These are phyloP conservation scores for Heliconius eleuchia DNA, from an alignment of 1,140 invertebrate species.

Conservation along the genomic window DNA sequence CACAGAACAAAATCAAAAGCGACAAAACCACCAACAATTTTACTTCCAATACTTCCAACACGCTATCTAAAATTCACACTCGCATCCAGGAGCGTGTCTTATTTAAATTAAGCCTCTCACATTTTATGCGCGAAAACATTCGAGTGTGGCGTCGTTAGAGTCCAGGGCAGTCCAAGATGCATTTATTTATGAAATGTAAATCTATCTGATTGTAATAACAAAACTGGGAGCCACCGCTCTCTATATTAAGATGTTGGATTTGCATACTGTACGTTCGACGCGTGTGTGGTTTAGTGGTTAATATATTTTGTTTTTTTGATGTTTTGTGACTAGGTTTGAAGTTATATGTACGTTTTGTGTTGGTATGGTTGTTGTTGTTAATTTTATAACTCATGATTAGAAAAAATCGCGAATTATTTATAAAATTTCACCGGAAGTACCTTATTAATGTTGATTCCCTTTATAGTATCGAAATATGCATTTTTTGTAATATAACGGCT, in stretches of 20 bases:
- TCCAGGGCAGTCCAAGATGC: slow-evolving; percentile 58
- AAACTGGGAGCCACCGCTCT: slow-evolving; percentile 74
- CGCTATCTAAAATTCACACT: slow-evolving; percentile 33
- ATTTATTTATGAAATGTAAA: slow-evolving; percentile 82
- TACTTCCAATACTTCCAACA: slow-evolving; percentile 21
- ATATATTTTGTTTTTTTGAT: slow-evolving; percentile 28
- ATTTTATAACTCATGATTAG: no score
- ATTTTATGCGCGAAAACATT: slow-evolving; percentile 64
- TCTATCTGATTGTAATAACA: slow-evolving; percentile 80
- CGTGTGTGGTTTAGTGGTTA: slow-evolving; percentile 50
- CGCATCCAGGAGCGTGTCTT: slow-evolving; percentile 37
- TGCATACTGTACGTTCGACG: slow-evolving; percentile 69
- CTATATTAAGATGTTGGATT: slow-evolving; percentile 80
- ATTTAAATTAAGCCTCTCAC: slow-evolving; percentile 71
- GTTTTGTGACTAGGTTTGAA: not conserved
- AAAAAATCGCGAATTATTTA: no score
- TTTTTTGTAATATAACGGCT: no score
- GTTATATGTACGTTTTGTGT: no score
- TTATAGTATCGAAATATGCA: no score
- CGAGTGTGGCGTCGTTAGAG: slow-evolving; percentile 65
- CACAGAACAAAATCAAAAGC: slow-evolving; percentile 13
- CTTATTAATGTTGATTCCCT: no score
- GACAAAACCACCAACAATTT: slow-evolving; percentile 16
- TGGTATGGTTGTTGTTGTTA: no score
- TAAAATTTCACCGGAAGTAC: no score